Evolutionary conservation across 2,113 vertebrate genomes (phyloP).

Genomic region (Eira barbara): DNA sequence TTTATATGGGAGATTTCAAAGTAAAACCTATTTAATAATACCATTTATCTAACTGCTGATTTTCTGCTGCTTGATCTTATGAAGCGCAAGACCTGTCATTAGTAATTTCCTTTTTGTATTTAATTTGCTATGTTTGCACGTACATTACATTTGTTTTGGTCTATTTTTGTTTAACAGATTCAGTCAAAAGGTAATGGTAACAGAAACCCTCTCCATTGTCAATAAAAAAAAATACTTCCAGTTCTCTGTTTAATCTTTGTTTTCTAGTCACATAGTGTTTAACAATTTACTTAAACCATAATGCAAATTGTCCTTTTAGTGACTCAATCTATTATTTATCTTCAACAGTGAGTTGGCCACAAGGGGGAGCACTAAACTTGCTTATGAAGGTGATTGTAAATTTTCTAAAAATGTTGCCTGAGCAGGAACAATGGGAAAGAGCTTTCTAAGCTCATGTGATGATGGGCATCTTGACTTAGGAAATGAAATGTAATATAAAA

Average conservation of each 20-base stretch:
- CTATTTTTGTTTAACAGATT: slow-evolving; percentile 88
- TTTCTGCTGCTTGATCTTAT: slow-evolving; percentile 86
- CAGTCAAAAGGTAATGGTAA: slow-evolving; percentile 93
- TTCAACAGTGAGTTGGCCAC: slow-evolving; percentile 65
- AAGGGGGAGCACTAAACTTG: slow-evolving; percentile 77
- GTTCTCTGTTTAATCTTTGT: slow-evolving; percentile 78
- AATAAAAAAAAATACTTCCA: slow-evolving; percentile 90
- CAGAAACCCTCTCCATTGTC: slow-evolving; percentile 90
- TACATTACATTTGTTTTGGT: slow-evolving; percentile 92
- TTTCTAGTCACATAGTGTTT: slow-evolving; percentile 51
- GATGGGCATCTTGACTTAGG: background rate
- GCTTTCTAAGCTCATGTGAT: background rate
- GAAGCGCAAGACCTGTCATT: slow-evolving; percentile 88
- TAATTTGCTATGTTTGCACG: slow-evolving; percentile 91
- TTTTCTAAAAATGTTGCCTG: background rate
- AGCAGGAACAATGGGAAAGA: background rate
- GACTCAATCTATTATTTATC: background rate
- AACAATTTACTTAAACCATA: background rate
- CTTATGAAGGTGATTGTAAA: background rate
- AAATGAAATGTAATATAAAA: slow-evolving; percentile 10
- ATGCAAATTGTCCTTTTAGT: background rate
- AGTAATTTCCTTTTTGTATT: slow-evolving; percentile 88
- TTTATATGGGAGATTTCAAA: slow-evolving; percentile 88
- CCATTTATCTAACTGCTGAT: slow-evolving; percentile 85
- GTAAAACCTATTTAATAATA: slow-evolving; percentile 85